Conservation (phyloP, 2,888 invertebrate species). For the Meandrusa payeni region DNA sequence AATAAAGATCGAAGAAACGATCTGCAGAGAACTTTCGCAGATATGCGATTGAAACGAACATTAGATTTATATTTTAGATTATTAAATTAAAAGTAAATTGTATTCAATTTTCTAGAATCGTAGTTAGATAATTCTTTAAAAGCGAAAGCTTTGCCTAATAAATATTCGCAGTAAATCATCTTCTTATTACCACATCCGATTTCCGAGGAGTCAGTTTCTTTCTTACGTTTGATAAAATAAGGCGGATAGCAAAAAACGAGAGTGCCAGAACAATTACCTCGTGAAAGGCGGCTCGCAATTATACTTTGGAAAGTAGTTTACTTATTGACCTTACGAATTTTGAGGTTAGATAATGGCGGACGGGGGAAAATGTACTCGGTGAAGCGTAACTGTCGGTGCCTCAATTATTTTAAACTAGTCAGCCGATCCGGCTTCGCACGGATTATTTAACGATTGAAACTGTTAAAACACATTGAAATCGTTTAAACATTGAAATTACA, state of each 20-base stretch:
- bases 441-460: too few species aligned
- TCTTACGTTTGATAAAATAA: slow-evolving; percentile 42
- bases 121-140: slow-evolving; percentile 1
- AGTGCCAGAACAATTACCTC: slow-evolving; percentile 58
- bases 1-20: too few species aligned
- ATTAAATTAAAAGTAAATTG: too few species aligned
- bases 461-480: too few species aligned
- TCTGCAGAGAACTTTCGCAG: too few species aligned
- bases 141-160: background rate
- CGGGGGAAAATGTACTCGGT: slow-evolving; percentile 38
- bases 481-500: too few species aligned
- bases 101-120: too few species aligned
- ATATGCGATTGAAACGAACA: too few species aligned
- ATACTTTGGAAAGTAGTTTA: slow-evolving; percentile 66
- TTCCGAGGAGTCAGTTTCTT: slow-evolving; percentile 6
- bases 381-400: slow-evolving; percentile 30
- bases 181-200: slow-evolving; percentile 3
- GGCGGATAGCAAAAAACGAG: slow-evolving; percentile 58
- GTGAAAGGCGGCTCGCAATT: slow-evolving; percentile 63
- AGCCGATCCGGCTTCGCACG: too few species aligned
- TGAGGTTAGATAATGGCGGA: slow-evolving; percentile 26
- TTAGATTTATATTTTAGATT: too few species aligned
- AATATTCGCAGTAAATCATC: background rate
- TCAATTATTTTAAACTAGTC: background rate
- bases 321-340: slow-evolving; percentile 60